phyloP scores from a whole-genome alignment of 2,113 vertebrate genomes.

The Toxostoma redivivum region DNA sequence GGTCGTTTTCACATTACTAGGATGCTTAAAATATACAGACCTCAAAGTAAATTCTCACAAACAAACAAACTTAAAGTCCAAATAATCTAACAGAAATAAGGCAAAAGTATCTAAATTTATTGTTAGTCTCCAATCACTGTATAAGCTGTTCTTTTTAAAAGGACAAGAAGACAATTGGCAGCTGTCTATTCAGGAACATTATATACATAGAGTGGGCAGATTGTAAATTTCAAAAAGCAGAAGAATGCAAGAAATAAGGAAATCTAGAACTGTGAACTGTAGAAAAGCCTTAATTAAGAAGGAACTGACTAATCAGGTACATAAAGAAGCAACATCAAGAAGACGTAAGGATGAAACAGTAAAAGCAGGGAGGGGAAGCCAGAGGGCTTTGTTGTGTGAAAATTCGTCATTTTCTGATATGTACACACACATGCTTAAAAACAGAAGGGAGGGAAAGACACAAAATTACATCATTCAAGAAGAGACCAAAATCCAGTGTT shows the following conservation, averaged over 20 bases:
- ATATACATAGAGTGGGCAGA: background rate
- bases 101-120: background rate
- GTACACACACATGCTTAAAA: background rate
- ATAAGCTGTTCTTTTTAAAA: background rate
- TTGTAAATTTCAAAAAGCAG: background rate
- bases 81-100: background rate
- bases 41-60: background rate
- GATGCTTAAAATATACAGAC: constrained; percentile 6
- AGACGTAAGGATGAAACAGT: background rate
- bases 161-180: background rate
- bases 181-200: background rate
- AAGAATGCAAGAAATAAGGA: background rate
- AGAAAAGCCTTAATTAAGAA: background rate
- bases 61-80: background rate
- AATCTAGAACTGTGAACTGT: background rate
- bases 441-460: background rate
- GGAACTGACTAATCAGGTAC: background rate
- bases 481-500: background rate
- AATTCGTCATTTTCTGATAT: background rate
- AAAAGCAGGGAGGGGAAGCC: background rate
- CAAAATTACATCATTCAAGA: background rate
- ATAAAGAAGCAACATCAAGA: background rate
- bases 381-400: background rate
- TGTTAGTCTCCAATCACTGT: background rate
- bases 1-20: background rate